A percentile compares a stretch with the other conserved stretches of the same genome.
phyloP scores from a whole-genome alignment of 2,113 vertebrate genomes.

The Lepus timidus region DNA sequence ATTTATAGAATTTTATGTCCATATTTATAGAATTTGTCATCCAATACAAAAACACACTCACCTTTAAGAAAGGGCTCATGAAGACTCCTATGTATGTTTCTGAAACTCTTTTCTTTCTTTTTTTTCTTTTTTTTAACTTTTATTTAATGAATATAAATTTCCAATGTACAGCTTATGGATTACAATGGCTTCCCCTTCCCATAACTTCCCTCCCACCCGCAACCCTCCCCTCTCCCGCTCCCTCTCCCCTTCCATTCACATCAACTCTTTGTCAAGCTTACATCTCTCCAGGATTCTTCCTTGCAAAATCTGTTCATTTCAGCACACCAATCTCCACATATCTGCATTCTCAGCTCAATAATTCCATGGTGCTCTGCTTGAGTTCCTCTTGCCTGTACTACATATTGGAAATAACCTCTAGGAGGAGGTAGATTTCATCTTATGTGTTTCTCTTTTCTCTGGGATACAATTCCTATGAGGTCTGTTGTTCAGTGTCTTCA shows the following conservation, averaged over 20 bases:
- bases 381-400: no score
- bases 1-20: not conserved
- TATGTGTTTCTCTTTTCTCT: not conserved
- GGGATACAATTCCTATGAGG: not conserved
- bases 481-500: not conserved
- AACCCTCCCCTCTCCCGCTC: no score
- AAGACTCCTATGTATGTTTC: not conserved
- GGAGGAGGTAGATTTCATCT: not conserved
- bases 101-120: not conserved
- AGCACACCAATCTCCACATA: not conserved
- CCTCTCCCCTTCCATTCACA: no score
- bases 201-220: no score
- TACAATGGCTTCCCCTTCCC: no score
- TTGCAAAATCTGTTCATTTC: not conserved
- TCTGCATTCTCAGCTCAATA: not conserved
- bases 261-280: not conserved
- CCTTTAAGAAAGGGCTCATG: not conserved
- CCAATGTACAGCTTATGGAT: no score
- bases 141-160: no score
- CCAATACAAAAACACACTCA: not conserved
- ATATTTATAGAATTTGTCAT: not conserved
- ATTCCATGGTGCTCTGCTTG: not conserved
- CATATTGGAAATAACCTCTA: not conserved
- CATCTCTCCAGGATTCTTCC: constrained; percentile 8
- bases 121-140: no score